A percentile compares a stretch with the other conserved stretches of the same genome.
These are phyloP conservation scores for Neuroscelio doddi DNA, from an alignment of 2,888 invertebrate genomes.

Conservation along the genomic window DNA sequence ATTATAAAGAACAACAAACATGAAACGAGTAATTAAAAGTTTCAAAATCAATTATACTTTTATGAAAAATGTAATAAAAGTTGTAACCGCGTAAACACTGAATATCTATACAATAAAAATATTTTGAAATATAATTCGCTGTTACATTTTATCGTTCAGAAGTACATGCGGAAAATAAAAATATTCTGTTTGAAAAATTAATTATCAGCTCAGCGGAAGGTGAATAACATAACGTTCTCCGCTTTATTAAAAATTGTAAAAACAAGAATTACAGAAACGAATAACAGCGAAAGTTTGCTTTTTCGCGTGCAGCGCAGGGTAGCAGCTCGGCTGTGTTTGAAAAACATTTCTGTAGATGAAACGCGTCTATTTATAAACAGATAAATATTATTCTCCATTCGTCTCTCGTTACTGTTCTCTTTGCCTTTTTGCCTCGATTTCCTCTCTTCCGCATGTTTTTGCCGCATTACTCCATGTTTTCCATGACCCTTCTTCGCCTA, in stretches of 20 bases:
- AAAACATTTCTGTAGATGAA: constrained; percentile 42
- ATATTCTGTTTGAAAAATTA: constrained; percentile 1
- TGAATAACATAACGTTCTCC: constrained; percentile 26
- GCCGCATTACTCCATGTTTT: constrained; percentile 23
- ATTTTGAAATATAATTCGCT: too few species aligned
- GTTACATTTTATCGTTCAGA: too few species aligned
- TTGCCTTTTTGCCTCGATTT: constrained; percentile 6
- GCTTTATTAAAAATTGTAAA: constrained; percentile 39
- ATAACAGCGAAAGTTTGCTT: constrained; percentile 32
- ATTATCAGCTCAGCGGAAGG: constrained; percentile 8
- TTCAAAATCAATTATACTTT: too few species aligned
- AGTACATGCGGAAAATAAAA: too few species aligned
- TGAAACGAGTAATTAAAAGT: too few species aligned
- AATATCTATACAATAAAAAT: too few species aligned
- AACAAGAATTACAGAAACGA: constrained; percentile 40
- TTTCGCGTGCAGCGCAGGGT: constrained; percentile 19
- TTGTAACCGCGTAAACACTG: too few species aligned
- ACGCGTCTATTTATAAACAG: constrained; percentile 44
- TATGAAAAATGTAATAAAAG: too few species aligned
- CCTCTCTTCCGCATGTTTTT: constrained; percentile 1
- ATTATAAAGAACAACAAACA: too few species aligned
- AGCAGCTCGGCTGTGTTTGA: constrained; percentile 23
- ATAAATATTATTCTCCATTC: constrained; percentile 38
- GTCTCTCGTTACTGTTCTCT: not conserved
- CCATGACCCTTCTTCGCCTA: constrained; percentile 21